These are phyloP conservation scores for Acanthurus lineatus DNA, from an alignment of 2,797 vertebrate species.

Conservation along the genomic window DNA sequence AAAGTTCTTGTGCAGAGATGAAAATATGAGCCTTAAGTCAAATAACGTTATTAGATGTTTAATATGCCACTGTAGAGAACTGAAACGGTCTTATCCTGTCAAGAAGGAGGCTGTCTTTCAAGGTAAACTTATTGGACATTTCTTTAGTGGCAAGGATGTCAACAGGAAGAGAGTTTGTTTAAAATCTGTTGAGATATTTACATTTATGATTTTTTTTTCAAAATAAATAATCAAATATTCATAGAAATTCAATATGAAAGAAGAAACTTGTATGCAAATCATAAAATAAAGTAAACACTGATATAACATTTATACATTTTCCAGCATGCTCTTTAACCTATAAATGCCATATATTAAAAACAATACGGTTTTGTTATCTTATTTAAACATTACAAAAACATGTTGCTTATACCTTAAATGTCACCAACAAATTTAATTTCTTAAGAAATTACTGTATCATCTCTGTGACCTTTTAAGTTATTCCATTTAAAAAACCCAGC, in stretches of 20 bases:
- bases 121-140: neutral
- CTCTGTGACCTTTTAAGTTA: constrained; percentile 90
- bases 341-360: constrained; percentile 14
- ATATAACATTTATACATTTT: neutral
- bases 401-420: constrained; percentile 54
- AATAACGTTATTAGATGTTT: constrained; percentile 17
- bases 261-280: neutral
- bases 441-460: constrained; percentile 86
- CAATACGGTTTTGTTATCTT: neutral
- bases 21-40: constrained; percentile 23
- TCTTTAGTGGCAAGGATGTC: neutral
- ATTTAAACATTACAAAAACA: constrained; percentile 29
- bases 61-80: neutral
- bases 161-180: neutral
- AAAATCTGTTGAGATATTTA: neutral
- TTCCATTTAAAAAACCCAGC: constrained; percentile 89
- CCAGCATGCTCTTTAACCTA: neutral
- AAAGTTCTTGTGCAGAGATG: constrained; percentile 1
- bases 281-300: neutral
- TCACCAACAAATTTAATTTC: constrained; percentile 84
- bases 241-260: no score
- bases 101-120: neutral
- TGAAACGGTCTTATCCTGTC: constrained; percentile 2
- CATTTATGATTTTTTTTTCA: neutral
- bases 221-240: constrained; percentile 15